Evolutionary conservation across 2,888 invertebrate species (phyloP).

Genomic region (Malthinus flaveolus): DNA sequence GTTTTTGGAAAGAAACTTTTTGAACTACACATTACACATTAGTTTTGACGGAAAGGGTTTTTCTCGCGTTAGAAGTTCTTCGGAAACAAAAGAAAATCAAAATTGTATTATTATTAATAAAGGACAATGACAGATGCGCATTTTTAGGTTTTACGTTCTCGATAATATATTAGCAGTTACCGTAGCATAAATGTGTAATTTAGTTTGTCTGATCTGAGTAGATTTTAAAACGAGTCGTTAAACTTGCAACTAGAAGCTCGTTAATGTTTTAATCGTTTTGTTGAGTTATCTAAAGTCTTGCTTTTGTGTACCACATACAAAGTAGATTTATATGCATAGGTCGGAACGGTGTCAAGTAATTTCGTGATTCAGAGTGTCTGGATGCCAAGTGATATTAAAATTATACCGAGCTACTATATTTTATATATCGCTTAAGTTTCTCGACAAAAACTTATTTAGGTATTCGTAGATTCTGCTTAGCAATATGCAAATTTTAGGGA

Average conservation of each 20-base stretch:
- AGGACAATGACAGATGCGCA: background rate
- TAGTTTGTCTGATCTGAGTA: constrained; percentile 34
- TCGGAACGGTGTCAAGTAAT: constrained; percentile 41
- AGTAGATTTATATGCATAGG: constrained; percentile 42
- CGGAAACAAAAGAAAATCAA: too few relatives aligned
- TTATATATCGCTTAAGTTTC: constrained; percentile 32
- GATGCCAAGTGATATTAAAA: constrained; percentile 33
- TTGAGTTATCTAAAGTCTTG: constrained; percentile 47
- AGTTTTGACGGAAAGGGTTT: too few relatives aligned
- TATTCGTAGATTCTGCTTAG: constrained; percentile 45
- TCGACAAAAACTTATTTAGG: constrained; percentile 32
- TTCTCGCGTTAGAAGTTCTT: too few relatives aligned
- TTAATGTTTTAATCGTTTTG: constrained; percentile 53
- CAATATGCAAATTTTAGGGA: constrained; percentile 52
- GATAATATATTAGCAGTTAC: constrained; percentile 1
- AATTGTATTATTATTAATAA: too few relatives aligned
- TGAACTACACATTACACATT: too few relatives aligned
- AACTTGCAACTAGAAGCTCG: constrained; percentile 51
- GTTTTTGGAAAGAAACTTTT: too few relatives aligned
- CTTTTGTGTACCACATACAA: constrained; percentile 36
- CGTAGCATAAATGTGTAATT: constrained; percentile 8
- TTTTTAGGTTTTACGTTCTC: constrained; percentile 1
- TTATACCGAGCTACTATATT: constrained; percentile 34
- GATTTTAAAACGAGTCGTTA: constrained; percentile 50
- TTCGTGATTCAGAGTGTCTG: constrained; percentile 36